Conservation (phyloP, 2,797 vertebrate genomes). For the Channallabes apus region DNA sequence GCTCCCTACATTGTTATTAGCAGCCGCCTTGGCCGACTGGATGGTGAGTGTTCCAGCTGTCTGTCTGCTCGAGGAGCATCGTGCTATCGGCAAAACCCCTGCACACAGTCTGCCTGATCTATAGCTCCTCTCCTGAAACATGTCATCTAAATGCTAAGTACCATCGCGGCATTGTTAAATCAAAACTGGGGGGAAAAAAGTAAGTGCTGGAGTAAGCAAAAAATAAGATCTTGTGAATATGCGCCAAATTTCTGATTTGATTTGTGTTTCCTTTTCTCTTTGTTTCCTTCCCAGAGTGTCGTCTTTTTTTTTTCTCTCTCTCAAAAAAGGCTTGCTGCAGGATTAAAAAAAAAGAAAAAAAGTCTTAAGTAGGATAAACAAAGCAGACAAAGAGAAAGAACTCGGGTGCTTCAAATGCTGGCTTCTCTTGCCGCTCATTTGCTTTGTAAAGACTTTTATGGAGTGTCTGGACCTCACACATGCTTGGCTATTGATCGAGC, state of each 20-base stretch:
- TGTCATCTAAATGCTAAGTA: conserved; percentile 86
- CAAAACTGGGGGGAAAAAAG: conserved; percentile 70
- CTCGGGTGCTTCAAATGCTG: conserved; percentile 46
- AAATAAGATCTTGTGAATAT: conserved; percentile 66
- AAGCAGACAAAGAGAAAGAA: conserved; percentile 31
- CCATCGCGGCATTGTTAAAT: conserved; percentile 77
- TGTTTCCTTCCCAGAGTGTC: conserved; percentile 31
- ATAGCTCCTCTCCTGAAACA: conserved; percentile 74
- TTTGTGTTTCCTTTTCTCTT: conserved; percentile 36
- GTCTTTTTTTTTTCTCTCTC: background rate
- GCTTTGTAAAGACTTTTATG: conserved; percentile 53
- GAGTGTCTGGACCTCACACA: conserved; percentile 45
- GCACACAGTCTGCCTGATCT: conserved; percentile 71
- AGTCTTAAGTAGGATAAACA: conserved; percentile 57
- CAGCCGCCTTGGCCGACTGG: conserved; percentile 60
- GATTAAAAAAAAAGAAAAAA: conserved; percentile 27
- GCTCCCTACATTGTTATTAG: conserved; percentile 69
- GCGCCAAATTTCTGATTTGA: conserved; percentile 68
- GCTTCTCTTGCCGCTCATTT: conserved; percentile 17
- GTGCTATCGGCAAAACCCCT: conserved; percentile 61
- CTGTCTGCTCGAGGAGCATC: conserved; percentile 44
- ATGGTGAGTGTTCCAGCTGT: conserved; percentile 47
- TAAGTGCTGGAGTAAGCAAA: conserved; percentile 63
- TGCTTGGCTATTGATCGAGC: conserved; percentile 67
- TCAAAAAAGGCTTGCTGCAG: conserved; percentile 51